A percentile compares a stretch with the other conserved stretches of the same genome.
phyloP scores from a whole-genome alignment of 2,113 vertebrate species.

The Otocyon megalotis region DNA sequence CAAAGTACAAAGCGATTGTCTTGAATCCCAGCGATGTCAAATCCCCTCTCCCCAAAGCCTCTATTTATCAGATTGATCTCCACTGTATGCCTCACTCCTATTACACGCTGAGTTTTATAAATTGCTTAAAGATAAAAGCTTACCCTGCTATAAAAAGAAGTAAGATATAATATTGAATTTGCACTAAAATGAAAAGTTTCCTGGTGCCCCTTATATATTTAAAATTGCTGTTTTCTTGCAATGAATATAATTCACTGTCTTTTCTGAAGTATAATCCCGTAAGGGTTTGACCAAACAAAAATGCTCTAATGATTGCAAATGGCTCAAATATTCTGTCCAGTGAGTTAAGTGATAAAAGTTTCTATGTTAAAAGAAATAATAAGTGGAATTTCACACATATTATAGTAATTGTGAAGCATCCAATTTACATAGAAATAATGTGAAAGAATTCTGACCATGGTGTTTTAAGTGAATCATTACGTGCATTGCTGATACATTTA shows the following conservation, averaged over 20 bases:
- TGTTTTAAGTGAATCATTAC: conserved; percentile 94
- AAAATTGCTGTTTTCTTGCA: conserved; percentile 89
- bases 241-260: conserved; percentile 87
- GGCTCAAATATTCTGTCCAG: conserved; percentile 90
- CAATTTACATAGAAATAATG: conserved; percentile 95
- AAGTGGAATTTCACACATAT: conserved; percentile 93
- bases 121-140: conserved; percentile 81
- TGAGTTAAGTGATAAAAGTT: conserved; percentile 91
- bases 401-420: conserved; percentile 94
- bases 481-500: conserved; percentile 90
- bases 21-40: neutral
- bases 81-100: conserved; percentile 8
- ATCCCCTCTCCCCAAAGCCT: conserved; percentile 20
- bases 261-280: conserved; percentile 84
- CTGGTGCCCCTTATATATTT: conserved; percentile 88
- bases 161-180: conserved; percentile 86
- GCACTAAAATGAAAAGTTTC: conserved; percentile 84
- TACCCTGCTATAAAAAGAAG: conserved; percentile 80
- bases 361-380: conserved; percentile 92
- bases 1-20: neutral
- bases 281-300: conserved; percentile 90
- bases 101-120: conserved; percentile 73
- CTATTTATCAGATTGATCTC: conserved; percentile 30
- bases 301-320: conserved; percentile 91
- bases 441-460: conserved; percentile 91